phyloP scores from a whole-genome alignment of 2,113 vertebrate genomes.

The Hippocampus zosterae region DNA sequence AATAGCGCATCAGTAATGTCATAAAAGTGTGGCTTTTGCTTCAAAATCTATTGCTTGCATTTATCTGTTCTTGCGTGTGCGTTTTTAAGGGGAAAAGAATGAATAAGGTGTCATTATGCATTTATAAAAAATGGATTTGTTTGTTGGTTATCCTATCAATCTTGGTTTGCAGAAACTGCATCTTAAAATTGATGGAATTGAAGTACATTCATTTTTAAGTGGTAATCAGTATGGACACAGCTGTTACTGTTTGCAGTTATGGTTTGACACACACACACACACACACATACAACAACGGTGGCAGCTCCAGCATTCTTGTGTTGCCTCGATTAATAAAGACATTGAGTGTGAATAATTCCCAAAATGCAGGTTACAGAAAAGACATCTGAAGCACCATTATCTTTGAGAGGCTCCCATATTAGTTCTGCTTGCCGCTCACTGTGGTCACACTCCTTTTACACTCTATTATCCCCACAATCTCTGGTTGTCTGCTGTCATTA shows the following conservation, averaged over 20 bases:
- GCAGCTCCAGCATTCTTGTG: not conserved
- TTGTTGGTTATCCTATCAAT: not conserved
- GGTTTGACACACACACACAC: too few relatives aligned
- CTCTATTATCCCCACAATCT: constrained; percentile 9
- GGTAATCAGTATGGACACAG: not conserved
- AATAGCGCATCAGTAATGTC: not conserved
- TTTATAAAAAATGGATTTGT: not conserved
- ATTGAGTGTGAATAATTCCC: constrained; percentile 24
- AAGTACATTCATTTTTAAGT: not conserved
- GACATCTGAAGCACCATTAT: constrained; percentile 23
- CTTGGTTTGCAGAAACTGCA: not conserved
- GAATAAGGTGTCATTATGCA: not conserved
- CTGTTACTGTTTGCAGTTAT: too few relatives aligned
- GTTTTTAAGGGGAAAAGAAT: not conserved
- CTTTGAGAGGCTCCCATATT: constrained; percentile 29
- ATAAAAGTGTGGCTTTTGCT: not conserved
- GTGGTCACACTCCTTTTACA: constrained; percentile 38
- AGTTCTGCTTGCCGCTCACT: constrained; percentile 34
- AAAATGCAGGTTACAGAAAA: constrained; percentile 23
- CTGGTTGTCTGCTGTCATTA: constrained; percentile 25
- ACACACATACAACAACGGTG: not conserved
- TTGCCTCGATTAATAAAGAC: constrained; percentile 10
- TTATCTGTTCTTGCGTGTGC: not conserved
- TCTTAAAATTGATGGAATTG: not conserved
- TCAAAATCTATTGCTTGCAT: not conserved